Evolutionary conservation across 2,113 vertebrate genomes (phyloP), one percentile per base, ranked within the genome.

Genomic region (Arothron firmamentum): DNA sequence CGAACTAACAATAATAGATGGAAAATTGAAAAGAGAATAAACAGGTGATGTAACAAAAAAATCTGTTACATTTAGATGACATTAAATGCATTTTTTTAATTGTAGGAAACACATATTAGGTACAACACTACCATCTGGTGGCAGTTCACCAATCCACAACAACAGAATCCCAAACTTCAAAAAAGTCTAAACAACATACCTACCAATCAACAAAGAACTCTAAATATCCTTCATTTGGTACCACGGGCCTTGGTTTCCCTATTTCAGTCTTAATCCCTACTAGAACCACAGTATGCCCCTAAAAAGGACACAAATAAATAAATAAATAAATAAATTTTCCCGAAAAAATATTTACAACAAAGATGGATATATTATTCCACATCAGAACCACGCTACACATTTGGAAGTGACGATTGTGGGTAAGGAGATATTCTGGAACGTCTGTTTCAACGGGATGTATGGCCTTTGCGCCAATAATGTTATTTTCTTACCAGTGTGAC

Each of bases 171-270:
- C 34, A 9, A 13, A 10, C n/a, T 1, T 49, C 18, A 49, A 16
- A 50, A 15, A 20, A n/a, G 16, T 17, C 38, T 18, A 43, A 9
- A 31, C 21, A 48, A 0, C 12, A 60, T 61, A 91, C 95, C 84
- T 73, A 99, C 97, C 97, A 98, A 78, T 98, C 96, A 18, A 97
- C 96, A 65, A 96, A 99, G 78, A 98, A 99, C 79, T 99, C 97
- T 87, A 99, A 45, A 81, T 92, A 98, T 6, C 96, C 96, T 91
- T 99, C 93, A 3, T 91, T 65, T 59, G 95, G 93, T 4, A 89
- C 90, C 77, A 92, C 86, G 47, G 95, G 89, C 77, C 86, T 94
- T 0, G 97, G 97, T n/a, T 88, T 93, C 49, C 94, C 94, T 83
- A 99, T 94, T 84, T 99, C 97, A 56, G 96, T 94, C 77, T 99